Percentiles rank a stretch among this genome's conserved stretches.
phyloP scores from a whole-genome alignment of 2,888 invertebrate species.

The Heteromurus nitidus region DNA sequence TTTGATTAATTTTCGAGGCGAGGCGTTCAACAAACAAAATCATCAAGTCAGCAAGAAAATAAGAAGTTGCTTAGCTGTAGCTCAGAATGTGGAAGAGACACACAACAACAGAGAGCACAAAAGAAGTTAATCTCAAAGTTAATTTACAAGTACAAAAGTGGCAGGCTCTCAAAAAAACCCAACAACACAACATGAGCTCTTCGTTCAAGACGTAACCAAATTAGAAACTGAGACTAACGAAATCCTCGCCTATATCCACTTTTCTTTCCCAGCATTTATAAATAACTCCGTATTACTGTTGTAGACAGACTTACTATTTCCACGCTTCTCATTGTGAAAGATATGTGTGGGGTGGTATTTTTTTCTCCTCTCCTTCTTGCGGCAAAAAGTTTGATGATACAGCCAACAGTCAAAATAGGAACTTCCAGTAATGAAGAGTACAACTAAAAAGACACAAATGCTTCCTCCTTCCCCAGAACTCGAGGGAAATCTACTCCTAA shows the following conservation, averaged over 20 bases:
- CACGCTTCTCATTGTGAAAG: too few relatives aligned
- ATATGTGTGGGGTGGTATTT: too few relatives aligned
- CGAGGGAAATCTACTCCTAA: constrained; percentile 57
- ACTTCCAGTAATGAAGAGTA: constrained; percentile 2
- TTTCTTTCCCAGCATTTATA: constrained; percentile 5
- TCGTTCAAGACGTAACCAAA: constrained; percentile 15
- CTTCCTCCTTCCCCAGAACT: not conserved
- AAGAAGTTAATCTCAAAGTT: constrained; percentile 49
- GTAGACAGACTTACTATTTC: too few relatives aligned
- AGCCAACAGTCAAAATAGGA: not conserved
- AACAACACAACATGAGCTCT: constrained; percentile 22
- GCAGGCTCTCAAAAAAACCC: constrained; percentile 19
- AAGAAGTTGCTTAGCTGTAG: not conserved
- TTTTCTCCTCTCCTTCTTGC: too few relatives aligned
- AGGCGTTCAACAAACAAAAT: constrained; percentile 28
- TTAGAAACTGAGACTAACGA: constrained; percentile 23
- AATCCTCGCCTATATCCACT: constrained; percentile 23
- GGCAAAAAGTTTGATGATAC: not conserved
- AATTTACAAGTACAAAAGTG: constrained; percentile 33
- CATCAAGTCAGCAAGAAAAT: not conserved
- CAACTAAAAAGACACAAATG: constrained; percentile 4
- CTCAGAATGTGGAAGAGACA: not conserved
- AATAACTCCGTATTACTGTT: not conserved
- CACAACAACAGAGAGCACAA: constrained; percentile 1
- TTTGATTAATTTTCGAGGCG: constrained; percentile 44